phyloP scores from a whole-genome alignment of 53 echinoderm and acorn worm species.

The Luidia sarsii region DNA sequence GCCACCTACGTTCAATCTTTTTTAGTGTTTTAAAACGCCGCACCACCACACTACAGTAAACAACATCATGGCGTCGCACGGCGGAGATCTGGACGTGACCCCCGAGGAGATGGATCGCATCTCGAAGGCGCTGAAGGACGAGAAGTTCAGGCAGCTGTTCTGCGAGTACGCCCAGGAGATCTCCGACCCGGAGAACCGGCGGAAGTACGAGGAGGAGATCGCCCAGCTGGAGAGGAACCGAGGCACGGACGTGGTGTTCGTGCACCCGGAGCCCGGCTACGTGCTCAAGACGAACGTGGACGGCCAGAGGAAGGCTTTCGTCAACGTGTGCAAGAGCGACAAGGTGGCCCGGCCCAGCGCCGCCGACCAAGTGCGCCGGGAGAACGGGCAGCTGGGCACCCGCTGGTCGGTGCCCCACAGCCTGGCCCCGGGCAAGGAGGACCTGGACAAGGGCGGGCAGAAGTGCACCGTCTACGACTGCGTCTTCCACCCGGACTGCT shows the following conservation, averaged over 20 bases:
- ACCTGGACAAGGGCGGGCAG: constrained; percentile 78
- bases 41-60: no score
- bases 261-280: constrained; percentile 88
- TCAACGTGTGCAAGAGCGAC: constrained; percentile 88
- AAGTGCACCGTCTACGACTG: constrained; percentile 90
- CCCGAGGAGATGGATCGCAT: constrained; percentile 81
- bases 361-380: constrained; percentile 26
- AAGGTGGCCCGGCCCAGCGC: constrained; percentile 71
- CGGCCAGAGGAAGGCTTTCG: constrained; percentile 91
- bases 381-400: constrained; percentile 58
- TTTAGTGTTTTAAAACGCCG: no score
- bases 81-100: constrained; percentile 83
- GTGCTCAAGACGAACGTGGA: constrained; percentile 93
- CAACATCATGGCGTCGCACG: constrained; percentile 45
- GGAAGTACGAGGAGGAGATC: constrained; percentile 92
- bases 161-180: constrained; percentile 96
- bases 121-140: constrained; percentile 91
- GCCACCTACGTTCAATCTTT: no score
- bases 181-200: constrained; percentile 91
- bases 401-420: constrained; percentile 93
- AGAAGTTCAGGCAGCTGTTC: constrained; percentile 91
- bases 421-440: constrained; percentile 85
- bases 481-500: constrained; percentile 90
- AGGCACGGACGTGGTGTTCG: constrained; percentile 91
- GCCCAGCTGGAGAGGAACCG: constrained; percentile 89